phyloP scores from a whole-genome alignment of 2,888 invertebrate genomes.

The Gari tellinella region DNA sequence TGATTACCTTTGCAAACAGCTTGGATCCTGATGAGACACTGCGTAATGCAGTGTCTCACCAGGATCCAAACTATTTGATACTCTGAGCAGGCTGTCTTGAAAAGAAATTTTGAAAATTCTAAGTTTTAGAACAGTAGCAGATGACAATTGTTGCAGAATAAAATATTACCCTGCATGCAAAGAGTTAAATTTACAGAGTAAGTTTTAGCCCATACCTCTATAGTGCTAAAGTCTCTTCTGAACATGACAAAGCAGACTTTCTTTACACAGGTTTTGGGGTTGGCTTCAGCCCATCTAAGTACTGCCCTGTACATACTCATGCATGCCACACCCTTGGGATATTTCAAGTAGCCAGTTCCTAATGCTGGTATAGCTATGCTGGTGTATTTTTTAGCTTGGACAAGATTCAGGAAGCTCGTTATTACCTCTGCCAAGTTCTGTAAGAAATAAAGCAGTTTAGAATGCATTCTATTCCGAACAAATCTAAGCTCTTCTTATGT shows the following conservation, averaged over 20 bases:
- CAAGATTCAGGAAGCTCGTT: conserved; percentile 13
- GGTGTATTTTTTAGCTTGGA: conserved; percentile 13
- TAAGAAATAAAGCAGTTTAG: not conserved
- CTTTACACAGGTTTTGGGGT: conserved; percentile 9
- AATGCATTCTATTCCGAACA: too few relatives aligned
- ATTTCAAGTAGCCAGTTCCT: conserved; percentile 49
- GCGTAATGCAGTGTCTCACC: too few relatives aligned
- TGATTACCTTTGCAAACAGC: too few relatives aligned
- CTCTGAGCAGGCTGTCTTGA: too few relatives aligned
- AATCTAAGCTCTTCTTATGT: too few relatives aligned
- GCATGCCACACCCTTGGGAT: conserved; percentile 30
- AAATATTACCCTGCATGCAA: too few relatives aligned
- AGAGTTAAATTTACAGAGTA: too few relatives aligned
- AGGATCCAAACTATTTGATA: too few relatives aligned
- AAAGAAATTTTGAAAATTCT: too few relatives aligned
- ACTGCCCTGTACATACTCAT: conserved; percentile 38
- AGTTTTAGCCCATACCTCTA: conserved; percentile 47
- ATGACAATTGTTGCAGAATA: too few relatives aligned
- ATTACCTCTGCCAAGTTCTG: conserved; percentile 29
- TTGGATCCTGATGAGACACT: too few relatives aligned
- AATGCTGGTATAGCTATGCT: conserved; percentile 55
- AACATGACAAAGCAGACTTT: conserved; percentile 46
- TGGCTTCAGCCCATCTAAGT: conserved; percentile 11
- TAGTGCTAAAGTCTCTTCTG: conserved; percentile 42
- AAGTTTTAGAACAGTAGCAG: too few relatives aligned